Conservation (phyloP, 2,797 vertebrate genomes). For the Phataginus tricuspis region DNA sequence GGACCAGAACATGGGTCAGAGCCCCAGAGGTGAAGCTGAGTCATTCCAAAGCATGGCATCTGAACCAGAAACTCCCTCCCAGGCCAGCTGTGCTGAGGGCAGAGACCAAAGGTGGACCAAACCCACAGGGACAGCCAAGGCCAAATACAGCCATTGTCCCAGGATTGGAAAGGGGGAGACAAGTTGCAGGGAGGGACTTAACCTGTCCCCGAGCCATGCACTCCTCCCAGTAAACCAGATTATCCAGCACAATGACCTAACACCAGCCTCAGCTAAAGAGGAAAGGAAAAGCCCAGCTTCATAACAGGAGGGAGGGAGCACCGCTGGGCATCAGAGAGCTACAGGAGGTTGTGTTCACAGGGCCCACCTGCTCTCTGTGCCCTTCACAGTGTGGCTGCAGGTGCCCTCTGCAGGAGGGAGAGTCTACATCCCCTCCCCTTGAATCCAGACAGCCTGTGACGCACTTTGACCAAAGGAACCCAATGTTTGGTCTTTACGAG, state of each 20-base stretch:
- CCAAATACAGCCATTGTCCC: not conserved
- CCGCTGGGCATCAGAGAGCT: fast-evolving
- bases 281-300: too few species aligned
- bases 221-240: not conserved
- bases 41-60: not conserved
- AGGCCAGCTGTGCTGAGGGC: not conserved
- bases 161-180: not conserved
- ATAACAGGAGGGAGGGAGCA: not conserved
- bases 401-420: not conserved
- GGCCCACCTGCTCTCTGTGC: fast-evolving
- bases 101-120: not conserved
- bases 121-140: not conserved
- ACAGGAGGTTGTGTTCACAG: not conserved
- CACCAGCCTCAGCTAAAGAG: not conserved
- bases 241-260: not conserved
- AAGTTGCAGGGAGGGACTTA: fast-evolving
- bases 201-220: not conserved
- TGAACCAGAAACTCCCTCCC: not conserved
- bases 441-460: not conserved
- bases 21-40: not conserved
- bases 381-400: not conserved
- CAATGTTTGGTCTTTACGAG: not conserved
- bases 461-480: not conserved
- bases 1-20: not conserved
- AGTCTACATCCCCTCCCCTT: not conserved